Percentiles rank a stretch among this genome's conserved stretches.
phyloP scores from a whole-genome alignment of 2,113 vertebrate genomes.

The Bos indicus region DNA sequence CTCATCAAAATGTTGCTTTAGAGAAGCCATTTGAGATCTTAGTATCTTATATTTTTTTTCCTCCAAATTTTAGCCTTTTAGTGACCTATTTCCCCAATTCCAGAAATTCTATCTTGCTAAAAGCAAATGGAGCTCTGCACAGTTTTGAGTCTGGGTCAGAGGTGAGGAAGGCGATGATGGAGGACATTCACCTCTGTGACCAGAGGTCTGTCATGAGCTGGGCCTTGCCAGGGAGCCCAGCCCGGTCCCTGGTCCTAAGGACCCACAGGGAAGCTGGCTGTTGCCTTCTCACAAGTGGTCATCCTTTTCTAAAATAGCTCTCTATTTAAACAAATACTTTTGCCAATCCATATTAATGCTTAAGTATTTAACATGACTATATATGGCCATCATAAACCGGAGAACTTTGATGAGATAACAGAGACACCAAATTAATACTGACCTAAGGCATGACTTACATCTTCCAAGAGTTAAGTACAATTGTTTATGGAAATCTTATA shows the following conservation, averaged over 20 bases:
- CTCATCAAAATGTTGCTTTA: conserved; percentile 64
- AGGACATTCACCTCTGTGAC: neutral
- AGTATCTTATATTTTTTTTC: conserved; percentile 6
- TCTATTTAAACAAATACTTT: conserved; percentile 79
- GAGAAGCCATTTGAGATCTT: conserved; percentile 58
- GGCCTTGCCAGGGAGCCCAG: neutral
- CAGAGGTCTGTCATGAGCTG: accelerated
- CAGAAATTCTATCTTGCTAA: neutral
- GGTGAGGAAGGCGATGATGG: neutral
- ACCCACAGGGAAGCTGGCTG: conserved; percentile 56
- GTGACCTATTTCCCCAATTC: conserved; percentile 27
- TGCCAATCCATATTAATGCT: conserved; percentile 74
- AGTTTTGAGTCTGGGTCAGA: neutral
- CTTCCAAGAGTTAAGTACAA: conserved; percentile 63
- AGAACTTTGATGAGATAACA: conserved; percentile 74
- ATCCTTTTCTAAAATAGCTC: conserved; percentile 77
- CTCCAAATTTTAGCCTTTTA: neutral
- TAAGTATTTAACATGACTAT: conserved; percentile 73
- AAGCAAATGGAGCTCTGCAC: neutral
- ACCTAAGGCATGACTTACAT: conserved; percentile 46
- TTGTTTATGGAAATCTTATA: conserved; percentile 44
- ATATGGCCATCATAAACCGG: conserved; percentile 72
- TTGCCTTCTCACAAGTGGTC: conserved; percentile 61
- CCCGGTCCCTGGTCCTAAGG: neutral
- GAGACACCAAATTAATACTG: conserved; percentile 68